Evolutionary conservation across 2,113 vertebrate genomes (phyloP).

Genomic region (Chamaetylas fuelleborni): DNA sequence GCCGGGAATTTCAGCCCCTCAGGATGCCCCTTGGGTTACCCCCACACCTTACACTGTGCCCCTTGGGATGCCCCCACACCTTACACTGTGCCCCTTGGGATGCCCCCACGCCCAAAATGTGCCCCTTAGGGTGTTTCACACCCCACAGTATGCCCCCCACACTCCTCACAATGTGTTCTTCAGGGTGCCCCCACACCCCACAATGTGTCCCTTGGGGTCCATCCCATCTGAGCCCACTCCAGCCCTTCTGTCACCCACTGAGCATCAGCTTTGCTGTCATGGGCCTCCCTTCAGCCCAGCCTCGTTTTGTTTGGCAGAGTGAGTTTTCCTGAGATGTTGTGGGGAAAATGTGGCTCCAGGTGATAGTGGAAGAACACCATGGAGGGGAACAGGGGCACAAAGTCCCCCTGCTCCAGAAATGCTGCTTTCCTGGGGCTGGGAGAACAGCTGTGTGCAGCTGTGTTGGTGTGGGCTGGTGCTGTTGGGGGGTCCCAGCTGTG

Average conservation of each 20-base stretch:
- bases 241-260: not conserved
- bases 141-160: not conserved
- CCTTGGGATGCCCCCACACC: not conserved
- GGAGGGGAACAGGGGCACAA: not conserved
- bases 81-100: not conserved
- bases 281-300: not conserved
- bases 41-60: not conserved
- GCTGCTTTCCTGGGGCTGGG: not conserved
- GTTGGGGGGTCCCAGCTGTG: not conserved
- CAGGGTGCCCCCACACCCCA: no score
- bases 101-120: not conserved
- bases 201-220: rapidly evolving
- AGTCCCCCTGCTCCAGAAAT: not conserved
- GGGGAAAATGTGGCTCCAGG: not conserved
- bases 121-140: not conserved
- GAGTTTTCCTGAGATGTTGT: not conserved
- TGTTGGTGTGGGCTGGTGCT: not conserved
- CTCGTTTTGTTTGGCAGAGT: not conserved
- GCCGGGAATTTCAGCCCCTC: no score
- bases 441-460: not conserved
- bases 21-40: not conserved
- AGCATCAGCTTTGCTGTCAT: not conserved
- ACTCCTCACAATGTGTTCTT: not conserved
- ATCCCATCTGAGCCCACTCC: rapidly evolving
- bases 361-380: not conserved